Base-by-base conservation (phyloP, 2,113 vertebrate species). In the Callionymus lyra region DNA sequence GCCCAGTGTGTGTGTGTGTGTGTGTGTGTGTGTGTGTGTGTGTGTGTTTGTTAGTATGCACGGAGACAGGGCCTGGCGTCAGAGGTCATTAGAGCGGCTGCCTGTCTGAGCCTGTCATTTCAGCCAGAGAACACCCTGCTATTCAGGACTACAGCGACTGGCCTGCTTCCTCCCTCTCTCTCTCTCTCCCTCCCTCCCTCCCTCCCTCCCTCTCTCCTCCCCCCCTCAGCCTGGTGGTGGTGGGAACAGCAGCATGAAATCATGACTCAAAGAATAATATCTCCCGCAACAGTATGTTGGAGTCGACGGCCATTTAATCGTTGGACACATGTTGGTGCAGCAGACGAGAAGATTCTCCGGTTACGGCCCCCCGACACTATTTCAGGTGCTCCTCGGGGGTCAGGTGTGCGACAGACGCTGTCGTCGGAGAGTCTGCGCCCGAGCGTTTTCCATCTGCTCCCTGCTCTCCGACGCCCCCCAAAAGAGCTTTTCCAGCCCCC, bases 91-190 rank as follows among this genome's bases (percentile, higher is more conserved):
- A 82, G 68, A 79, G 74, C 46, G 72, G 73, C 79, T 77, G 79
- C 81, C 69, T 83, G 82, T 83, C 79, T 76, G 77, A 75, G 75
- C 82, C 66, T 77, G 82, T 79, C 76, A 69, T 70, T 72, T 69
- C 82, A 79, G 79, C 77, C 74, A 74, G 81, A 75, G 72, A 81
- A 73, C 79, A 82, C 75, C 64, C 74, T 74, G 76, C 71, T 80
- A 82, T 84, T 82, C 79, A 66, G 62, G 73, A 78, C 79, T 72
- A 46, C 68, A 56, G 56, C 63, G 54, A 56, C 66, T 67, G 65
- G 69, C 63, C 71, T 19, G 17, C 54, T 60, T 63, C 63, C 52
- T 31, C 38, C 19, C 6, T 32, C 53, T 58, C 55, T 54, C 44
- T 27, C 33, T 47, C 55, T 59, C 56, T n/a, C n/a, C n/a, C n/a